Conservation (phyloP, 2,888 invertebrate genomes). For the Idaea straminata region DNA sequence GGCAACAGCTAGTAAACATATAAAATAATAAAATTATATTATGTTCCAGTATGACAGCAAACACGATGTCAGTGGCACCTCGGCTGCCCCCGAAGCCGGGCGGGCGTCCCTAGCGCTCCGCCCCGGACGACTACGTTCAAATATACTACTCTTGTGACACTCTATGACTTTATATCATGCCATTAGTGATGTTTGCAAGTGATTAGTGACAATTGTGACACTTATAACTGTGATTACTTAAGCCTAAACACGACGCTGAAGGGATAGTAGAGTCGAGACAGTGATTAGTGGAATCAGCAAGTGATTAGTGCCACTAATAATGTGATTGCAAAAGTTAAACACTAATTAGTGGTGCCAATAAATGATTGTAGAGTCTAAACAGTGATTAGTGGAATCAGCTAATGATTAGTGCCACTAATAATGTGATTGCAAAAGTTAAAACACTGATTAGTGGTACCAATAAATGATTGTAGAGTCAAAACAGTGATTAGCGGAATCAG, state of each 20-base stretch:
- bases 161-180: slow-evolving; percentile 17
- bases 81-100: slow-evolving; percentile 66
- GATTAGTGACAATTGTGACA: slow-evolving; percentile 2
- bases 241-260: background rate
- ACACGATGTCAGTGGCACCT: slow-evolving; percentile 45
- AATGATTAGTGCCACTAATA: background rate
- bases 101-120: slow-evolving; percentile 47
- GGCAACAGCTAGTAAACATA: no score
- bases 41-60: background rate
- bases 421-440: background rate
- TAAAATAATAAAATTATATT: background rate
- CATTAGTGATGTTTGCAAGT: background rate
- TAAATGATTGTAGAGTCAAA: background rate
- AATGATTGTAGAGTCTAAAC: background rate
- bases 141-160: slow-evolving; percentile 35
- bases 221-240: background rate
- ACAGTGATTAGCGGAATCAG: no score
- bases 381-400: no score
- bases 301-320: background rate
- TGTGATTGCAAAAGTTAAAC: background rate
- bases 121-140: slow-evolving; percentile 20
- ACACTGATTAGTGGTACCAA: background rate
- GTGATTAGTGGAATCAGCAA: background rate
- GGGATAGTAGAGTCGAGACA: background rate
- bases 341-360: background rate